These are phyloP conservation scores for Myotis davidii DNA, from an alignment of 2,113 vertebrate species.

Conservation along the genomic window DNA sequence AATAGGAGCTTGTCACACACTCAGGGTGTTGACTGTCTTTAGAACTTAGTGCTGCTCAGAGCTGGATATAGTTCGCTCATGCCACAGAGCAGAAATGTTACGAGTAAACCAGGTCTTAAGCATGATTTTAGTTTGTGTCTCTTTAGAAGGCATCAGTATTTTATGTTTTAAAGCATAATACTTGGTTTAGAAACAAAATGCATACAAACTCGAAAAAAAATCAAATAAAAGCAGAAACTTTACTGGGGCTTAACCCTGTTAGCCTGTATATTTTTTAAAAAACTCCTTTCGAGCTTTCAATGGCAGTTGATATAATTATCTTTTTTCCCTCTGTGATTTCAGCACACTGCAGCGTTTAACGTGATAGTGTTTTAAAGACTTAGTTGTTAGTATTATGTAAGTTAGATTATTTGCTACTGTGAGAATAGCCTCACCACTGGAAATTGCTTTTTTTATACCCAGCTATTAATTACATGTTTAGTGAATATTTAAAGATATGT, in stretches of 20 bases:
- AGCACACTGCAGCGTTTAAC: neutral
- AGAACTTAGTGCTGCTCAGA: neutral
- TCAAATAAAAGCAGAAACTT: neutral
- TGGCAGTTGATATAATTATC: neutral
- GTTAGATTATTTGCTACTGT: conserved; percentile 26
- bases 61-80: neutral
- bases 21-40: neutral
- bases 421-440: conserved; percentile 37
- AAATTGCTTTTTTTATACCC: conserved; percentile 48
- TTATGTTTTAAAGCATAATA: neutral
- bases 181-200: neutral
- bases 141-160: neutral
- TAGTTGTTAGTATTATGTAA: neutral
- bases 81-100: neutral
- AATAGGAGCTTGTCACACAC: neutral
- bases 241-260: neutral
- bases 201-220: neutral
- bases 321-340: neutral
- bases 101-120: neutral
- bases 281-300: neutral
- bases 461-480: neutral
- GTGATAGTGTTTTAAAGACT: neutral
- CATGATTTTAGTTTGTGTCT: neutral
- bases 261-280: neutral
- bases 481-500: conserved; percentile 14